Evolutionary conservation across 2,888 invertebrate genomes (phyloP).

Genomic region (Caenorhabditis sp.): DNA sequence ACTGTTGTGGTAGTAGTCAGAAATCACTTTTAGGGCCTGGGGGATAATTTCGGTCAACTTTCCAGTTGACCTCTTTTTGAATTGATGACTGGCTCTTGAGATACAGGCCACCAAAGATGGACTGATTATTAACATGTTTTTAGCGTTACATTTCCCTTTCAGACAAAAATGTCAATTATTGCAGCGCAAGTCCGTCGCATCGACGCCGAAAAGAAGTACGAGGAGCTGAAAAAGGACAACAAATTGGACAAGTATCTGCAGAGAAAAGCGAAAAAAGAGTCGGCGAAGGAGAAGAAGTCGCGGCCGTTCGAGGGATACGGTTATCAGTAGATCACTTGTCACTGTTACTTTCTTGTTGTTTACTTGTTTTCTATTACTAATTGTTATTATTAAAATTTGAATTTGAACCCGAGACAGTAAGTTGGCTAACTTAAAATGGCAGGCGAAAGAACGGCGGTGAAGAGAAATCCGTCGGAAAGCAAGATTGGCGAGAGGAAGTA

Average conservation of each 20-base stretch:
- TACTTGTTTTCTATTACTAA: not conserved
- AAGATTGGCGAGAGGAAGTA: conserved; percentile 64
- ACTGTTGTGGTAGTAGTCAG: no score
- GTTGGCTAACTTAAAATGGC: conserved; percentile 20
- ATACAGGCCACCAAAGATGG: no score
- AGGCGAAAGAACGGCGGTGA: conserved; percentile 62
- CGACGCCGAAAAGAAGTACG: conserved; percentile 68
- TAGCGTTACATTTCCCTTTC: no score
- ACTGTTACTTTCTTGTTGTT: conserved; percentile 5
- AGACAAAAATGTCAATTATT: no score
- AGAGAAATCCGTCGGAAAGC: conserved; percentile 53
- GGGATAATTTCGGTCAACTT: no score
- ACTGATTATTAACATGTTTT: no score
- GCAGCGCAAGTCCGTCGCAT: conserved; percentile 62
- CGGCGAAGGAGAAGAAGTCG: conserved; percentile 58
- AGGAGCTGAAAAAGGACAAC: conserved; percentile 64
- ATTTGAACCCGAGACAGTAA: not conserved
- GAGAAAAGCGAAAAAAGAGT: conserved; percentile 61
- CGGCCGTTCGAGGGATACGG: conserved; percentile 51
- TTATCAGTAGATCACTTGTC: not conserved
- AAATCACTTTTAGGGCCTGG: no score
- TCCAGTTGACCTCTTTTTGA: no score
- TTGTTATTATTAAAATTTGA: not conserved
- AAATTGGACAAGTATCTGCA: conserved; percentile 66
- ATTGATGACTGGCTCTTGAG: no score